A percentile compares a stretch with the other conserved stretches of the same genome.
These are phyloP conservation scores for Chaitophorus viminalis DNA, from an alignment of 2,888 invertebrate genomes.

Conservation along the genomic window DNA sequence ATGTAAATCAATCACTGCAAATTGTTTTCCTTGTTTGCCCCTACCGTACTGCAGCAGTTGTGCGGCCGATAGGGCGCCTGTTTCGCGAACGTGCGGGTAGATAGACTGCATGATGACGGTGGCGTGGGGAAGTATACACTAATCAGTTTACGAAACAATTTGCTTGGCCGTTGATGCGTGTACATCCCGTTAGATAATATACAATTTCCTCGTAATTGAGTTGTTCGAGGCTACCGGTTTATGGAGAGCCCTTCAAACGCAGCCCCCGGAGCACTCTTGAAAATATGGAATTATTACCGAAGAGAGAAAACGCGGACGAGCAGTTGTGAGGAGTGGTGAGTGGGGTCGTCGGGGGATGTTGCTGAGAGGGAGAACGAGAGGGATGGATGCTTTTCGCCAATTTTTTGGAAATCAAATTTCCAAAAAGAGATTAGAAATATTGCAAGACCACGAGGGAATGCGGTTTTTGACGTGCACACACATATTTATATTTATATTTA, in stretches of 20 bases:
- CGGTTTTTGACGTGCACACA: not conserved
- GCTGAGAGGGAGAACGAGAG: not conserved
- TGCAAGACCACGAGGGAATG: not conserved
- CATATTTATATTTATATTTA: not conserved
- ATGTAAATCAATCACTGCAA: slow-evolving; percentile 57
- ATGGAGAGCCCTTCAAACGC: slow-evolving; percentile 62
- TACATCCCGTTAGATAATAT: slow-evolving; percentile 61
- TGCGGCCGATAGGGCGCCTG: slow-evolving; percentile 13
- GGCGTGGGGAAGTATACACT: slow-evolving; percentile 59
- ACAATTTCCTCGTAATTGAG: slow-evolving; percentile 62
- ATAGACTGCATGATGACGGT: not conserved
- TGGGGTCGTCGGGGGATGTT: not conserved
- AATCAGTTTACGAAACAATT: slow-evolving; percentile 64
- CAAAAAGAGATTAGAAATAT: slow-evolving; percentile 48
- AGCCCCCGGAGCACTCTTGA: slow-evolving; percentile 60
- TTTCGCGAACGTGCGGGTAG: not conserved
- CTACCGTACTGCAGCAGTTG: slow-evolving; percentile 62
- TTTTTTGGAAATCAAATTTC: slow-evolving; percentile 42
- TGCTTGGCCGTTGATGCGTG: slow-evolving; percentile 63
- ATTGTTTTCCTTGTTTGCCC: slow-evolving; percentile 35
- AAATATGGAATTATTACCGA: slow-evolving; percentile 60
- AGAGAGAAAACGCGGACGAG: not conserved
- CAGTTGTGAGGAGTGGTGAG: not conserved
- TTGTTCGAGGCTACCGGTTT: slow-evolving; percentile 62
- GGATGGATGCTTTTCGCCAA: slow-evolving; percentile 1